Base-by-base conservation (phyloP, 2,113 vertebrate genomes). In the Dendrocopos noguchii region DNA sequence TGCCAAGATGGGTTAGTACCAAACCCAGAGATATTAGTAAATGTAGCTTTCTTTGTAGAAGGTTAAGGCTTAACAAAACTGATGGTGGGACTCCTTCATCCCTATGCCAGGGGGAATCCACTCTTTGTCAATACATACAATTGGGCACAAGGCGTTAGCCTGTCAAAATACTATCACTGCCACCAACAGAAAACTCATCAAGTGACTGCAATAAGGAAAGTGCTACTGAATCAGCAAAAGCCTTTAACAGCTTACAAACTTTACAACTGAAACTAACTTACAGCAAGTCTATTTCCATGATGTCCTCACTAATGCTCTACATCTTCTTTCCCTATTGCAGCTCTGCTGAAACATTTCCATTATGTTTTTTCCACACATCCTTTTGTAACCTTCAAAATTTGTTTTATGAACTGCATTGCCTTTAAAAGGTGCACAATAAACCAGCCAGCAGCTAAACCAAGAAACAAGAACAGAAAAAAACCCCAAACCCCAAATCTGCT, bases 331-430 rank as follows among this genome's bases (percentile, higher is more conserved):
- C 28, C 42, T 36, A 28, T 1, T 21, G 31, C 31, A 81, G 60
- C 75, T 80, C 84, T 83, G 79, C 68, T 90, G 61, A 87, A 92
- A 83, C 27, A 34, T 21, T 67, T 71, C 82, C 15, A 15, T 53
- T 60, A 18, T 1, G 1, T 36, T 80, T 80, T 85, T 71, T 46
- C 50, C 20, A 29, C 31, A 20, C 9, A 9, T 56, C 47, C 12
- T 86, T 77, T 71, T 15, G 4, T 71, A 77, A 80, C n/a, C 75
- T 77, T 80, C 64, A 85, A 52, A 70, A 7, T 52, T 59, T 50
- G 42, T 76, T 88, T 60, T 53, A 19, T 39, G 50, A 89, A 20
- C 46, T 34, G 20, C n/a, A 10, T 12, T 78, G 47, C 68, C 81
- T 82, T 87, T 80, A 19, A 57, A 89, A 74, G 57, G 46, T 24